Evolutionary conservation across 1,140 invertebrate species (phyloP), one percentile per base, ranked within the genome.

Genomic region (Thaumetopoea pityocampa): DNA sequence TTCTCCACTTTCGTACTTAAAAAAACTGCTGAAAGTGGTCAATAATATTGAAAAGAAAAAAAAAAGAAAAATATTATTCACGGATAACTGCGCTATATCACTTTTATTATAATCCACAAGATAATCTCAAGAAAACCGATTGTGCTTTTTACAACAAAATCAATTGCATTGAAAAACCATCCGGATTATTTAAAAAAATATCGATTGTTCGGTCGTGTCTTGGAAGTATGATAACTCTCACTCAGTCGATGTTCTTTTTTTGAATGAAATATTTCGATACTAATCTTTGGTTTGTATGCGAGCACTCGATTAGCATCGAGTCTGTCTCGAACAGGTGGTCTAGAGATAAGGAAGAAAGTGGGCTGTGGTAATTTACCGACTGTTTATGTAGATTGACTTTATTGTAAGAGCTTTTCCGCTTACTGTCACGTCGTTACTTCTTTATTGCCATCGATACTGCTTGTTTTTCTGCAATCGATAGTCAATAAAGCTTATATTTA

Each of bases 351-450:
- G 19, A 47, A 35, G 56, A 59, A 64, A 60, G 58, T 57, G 38
- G 43, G 53, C 33, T 52, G 42, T 36, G 47, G 49, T 51, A 49
- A 53, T 50, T 43, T 40, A 54, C 50, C 46, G 54, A 59, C 59
- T 62, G 49, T 58, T 62, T 61, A 62, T 56, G 62, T 46, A 57
- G 52, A 63, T 67, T 48, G 44, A 55, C 9, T 38, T 12, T 26
- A 32, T 19, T 11, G 17, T 14, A 26, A 2, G 15, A 14, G 29
- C 28, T 33, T 38, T 33, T 40, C 35, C 26, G 11, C 32, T 37
- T 30, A 10, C 23, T 4, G 11, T 26, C 28, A 34, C 29, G 35
- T 45, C 8, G 14, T 19, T 22, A 7, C 20, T 41, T 12, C 12
- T 41, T 41, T 41, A 41, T 32, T 10, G 27, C 9, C 14, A 7